phyloP scores from a whole-genome alignment of 1,140 invertebrate species.

The Dendroctonus ponderosae region DNA sequence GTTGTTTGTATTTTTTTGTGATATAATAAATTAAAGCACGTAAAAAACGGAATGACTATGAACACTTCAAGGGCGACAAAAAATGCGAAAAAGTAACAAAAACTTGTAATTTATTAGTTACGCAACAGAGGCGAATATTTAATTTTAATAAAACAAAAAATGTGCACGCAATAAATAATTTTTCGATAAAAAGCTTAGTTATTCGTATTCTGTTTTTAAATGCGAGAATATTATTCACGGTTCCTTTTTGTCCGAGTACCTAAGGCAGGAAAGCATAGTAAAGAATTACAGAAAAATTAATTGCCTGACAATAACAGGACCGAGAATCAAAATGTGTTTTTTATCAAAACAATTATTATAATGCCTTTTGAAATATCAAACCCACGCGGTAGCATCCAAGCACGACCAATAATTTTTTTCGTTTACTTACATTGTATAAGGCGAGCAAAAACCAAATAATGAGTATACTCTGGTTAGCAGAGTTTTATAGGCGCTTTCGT shows the following conservation, averaged over 20 bases:
- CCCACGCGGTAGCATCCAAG: constrained; percentile 5
- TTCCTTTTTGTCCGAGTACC: constrained; percentile 1
- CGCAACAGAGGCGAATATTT: constrained; percentile 26
- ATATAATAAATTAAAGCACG: constrained; percentile 9
- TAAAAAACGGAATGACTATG: constrained; percentile 30
- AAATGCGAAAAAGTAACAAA: constrained; percentile 28
- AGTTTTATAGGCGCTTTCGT: background rate
- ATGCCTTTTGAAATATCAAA: constrained; percentile 9
- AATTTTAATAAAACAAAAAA: constrained; percentile 29
- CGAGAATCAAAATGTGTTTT: constrained; percentile 3
- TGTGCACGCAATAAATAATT: constrained; percentile 27
- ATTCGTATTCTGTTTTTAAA: constrained; percentile 13
- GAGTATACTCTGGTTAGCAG: background rate
- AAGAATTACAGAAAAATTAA: constrained; percentile 16
- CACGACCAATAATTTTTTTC: constrained; percentile 10
- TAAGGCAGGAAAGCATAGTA: background rate
- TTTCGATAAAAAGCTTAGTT: constrained; percentile 14
- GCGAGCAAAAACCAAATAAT: constrained; percentile 1
- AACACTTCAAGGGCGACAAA: constrained; percentile 28
- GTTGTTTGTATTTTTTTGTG: constrained; percentile 8
- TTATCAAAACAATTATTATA: constrained; percentile 7
- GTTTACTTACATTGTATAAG: background rate
- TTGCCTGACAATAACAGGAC: constrained; percentile 11
- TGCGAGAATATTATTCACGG: constrained; percentile 12
- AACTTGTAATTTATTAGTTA: constrained; percentile 30